Evolutionary conservation across 2,113 vertebrate species (phyloP).

Genomic region (Amazona guildingii): DNA sequence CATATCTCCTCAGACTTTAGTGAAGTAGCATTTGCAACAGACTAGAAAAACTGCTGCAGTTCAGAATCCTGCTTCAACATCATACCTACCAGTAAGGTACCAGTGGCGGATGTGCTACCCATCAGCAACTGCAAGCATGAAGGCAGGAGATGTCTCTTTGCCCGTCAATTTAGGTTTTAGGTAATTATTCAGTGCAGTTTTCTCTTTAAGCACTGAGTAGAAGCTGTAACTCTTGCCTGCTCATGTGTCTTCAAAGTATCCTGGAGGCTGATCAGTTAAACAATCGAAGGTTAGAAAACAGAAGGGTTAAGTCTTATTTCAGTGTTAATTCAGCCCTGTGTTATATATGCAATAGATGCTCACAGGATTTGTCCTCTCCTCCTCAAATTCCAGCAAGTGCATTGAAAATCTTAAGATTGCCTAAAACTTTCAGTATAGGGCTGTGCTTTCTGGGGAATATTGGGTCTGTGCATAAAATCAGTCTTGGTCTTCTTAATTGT

Average conservation of each 20-base stretch:
- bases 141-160: not conserved
- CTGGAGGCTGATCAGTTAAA: not conserved
- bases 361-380: not conserved
- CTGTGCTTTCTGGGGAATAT: not conserved
- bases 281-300: not conserved
- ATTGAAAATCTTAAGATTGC: not conserved
- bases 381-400: not conserved
- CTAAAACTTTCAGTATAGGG: not conserved
- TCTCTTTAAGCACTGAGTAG: not conserved
- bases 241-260: not conserved
- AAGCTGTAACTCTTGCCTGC: not conserved
- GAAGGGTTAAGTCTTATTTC: not conserved
- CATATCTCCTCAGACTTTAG: not conserved
- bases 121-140: not conserved
- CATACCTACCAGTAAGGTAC: rapidly evolving
- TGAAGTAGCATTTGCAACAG: not conserved
- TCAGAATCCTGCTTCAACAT: not conserved
- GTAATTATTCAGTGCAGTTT: not conserved
- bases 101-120: not conserved
- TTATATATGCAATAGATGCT: not conserved
- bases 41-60: not conserved
- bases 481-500: not conserved
- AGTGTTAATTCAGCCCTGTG: not conserved
- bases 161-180: not conserved
- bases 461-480: not conserved